Base-by-base conservation (phyloP, 64 coral and sea anemone species). In the Stichodactyla mertensii region DNA sequence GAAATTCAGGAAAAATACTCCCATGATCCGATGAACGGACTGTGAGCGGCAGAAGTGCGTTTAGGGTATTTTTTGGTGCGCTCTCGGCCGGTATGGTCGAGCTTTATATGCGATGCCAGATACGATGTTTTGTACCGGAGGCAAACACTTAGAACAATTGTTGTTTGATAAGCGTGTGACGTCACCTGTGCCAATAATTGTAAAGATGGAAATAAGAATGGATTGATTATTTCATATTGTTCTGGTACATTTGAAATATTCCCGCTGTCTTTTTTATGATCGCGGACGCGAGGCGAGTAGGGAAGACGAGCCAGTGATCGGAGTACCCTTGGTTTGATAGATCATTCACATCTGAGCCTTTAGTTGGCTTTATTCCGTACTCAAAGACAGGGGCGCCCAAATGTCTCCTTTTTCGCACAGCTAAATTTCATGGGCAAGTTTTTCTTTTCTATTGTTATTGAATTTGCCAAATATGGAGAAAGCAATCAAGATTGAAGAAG, bases 1-100 rank as follows among this genome's bases (percentile, higher is more conserved):
- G 82, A 97, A 97, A 67, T 97, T 97, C 54, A 97, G 51, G 86
- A 97, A 97, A 89, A 97, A 97, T 78, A 97, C 94, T 91, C 94
- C 94, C 94, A 97, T 97, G 61, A 16, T 84, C 66, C 87, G 82
- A 52, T 80, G 69, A 86, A 86, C 84, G 66, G 85, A 61, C 16
- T 9, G 77, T 54, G n/a, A 7, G 59, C 52, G 84, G 61, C 67
- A 79, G 23, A 57, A 69, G 84, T 90, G 55, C 23, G 71, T 57
- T 57, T 78, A 45, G 22, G 52, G 36, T 71, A n/a, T 54, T 22
- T 19, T 84, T 83, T 77, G 82, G 54, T 64, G 64, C 84, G 77
- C 83, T 53, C 85, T 77, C 62, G 57, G 64, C 28, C 52, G 27
- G 62, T 82, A 87, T 86, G 24, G 81, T 19, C 74, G 82, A 77